phyloP scores from a whole-genome alignment of 2,113 vertebrate genomes.

The Thamnophis sirtalis region DNA sequence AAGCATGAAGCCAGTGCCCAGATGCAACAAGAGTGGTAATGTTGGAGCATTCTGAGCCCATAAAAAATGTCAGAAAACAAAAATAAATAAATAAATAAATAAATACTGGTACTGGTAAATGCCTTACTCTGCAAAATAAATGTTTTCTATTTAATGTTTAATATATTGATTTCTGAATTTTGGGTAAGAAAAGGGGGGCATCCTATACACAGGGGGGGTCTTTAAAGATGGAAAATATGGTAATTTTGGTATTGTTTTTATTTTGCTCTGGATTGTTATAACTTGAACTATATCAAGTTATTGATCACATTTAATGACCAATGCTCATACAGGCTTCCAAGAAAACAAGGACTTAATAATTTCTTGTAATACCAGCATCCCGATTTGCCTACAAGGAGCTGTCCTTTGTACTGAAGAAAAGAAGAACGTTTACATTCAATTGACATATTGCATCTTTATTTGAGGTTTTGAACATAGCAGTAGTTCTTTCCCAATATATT shows the following conservation, averaged over 20 bases:
- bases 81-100: no score
- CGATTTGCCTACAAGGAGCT: not conserved
- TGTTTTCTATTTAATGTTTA: no score
- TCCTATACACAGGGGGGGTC: no score
- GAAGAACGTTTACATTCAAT: not conserved
- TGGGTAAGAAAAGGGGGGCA: no score
- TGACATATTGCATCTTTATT: not conserved
- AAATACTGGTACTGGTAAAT: no score
- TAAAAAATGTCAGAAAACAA: no score
- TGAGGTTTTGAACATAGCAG: not conserved
- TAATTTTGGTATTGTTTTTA: not conserved
- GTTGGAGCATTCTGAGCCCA: no score
- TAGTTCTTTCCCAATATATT: not conserved
- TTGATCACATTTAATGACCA: not conserved
- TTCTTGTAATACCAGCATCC: not conserved
- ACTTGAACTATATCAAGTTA: not conserved
- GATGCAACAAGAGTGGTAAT: no score
- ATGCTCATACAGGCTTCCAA: not conserved
- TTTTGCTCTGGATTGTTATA: not conserved
- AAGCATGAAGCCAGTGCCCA: no score
- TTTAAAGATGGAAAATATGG: no score
- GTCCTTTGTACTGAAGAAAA: slow-evolving; percentile 21
- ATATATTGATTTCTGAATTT: no score
- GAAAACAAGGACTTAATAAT: not conserved
- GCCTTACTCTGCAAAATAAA: no score